Evolutionary conservation across 2,797 vertebrate genomes (phyloP).

Genomic region (Cossypha dichroa): DNA sequence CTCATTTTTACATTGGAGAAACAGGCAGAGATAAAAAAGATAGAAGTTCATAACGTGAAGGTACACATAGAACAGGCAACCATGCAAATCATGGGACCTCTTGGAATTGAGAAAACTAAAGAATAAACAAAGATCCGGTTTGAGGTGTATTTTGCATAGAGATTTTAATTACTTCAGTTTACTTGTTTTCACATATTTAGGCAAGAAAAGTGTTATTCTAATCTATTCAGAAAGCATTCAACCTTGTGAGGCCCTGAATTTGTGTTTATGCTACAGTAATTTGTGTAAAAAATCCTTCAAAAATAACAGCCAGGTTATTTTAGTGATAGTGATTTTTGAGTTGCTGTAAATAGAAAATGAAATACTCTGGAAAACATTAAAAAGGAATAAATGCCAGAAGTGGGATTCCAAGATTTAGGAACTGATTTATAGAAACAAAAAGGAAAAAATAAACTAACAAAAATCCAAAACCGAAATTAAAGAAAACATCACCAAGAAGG

Average conservation of each 20-base stretch:
- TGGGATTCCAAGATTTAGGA: neutral
- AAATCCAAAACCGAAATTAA: rapidly evolving
- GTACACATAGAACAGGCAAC: neutral
- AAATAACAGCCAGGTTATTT: neutral
- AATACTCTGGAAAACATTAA: neutral
- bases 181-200: neutral
- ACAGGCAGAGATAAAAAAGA: neutral
- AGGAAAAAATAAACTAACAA: rapidly evolving
- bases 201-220: neutral
- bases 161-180: neutral
- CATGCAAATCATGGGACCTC: neutral
- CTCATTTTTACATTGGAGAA: neutral
- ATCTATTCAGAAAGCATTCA: neutral
- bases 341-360: neutral
- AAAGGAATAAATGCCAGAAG: neutral
- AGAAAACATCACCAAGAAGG: neutral
- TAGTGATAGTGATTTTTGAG: neutral
- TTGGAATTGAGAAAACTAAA: neutral
- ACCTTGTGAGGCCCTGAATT: neutral
- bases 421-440: neutral
- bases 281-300: neutral
- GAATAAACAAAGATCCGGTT: neutral
- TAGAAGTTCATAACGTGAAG: neutral
- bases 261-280: neutral
- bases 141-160: neutral